Percentiles rank a stretch among this genome's conserved stretches.
Evolutionary conservation across 2,888 invertebrate species (phyloP).

Genomic region (Nephrotoma appendiculata): DNA sequence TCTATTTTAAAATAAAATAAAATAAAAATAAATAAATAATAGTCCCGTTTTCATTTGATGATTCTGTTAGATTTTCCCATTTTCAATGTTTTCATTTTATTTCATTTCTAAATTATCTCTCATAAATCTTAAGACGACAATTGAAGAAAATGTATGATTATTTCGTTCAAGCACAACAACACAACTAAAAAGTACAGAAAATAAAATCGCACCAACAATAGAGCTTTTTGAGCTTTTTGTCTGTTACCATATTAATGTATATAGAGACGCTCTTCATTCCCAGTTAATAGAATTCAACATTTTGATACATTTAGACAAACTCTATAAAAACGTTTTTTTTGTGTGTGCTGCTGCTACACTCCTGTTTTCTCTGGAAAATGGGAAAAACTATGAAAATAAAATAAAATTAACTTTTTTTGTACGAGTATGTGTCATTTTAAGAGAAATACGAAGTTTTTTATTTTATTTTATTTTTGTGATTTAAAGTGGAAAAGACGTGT

Average conservation of each 20-base stretch:
- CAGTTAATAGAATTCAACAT: neutral
- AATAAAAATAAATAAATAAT: neutral
- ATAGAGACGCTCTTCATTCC: neutral
- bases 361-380: neutral
- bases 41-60: neutral
- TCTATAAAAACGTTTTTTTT: neutral
- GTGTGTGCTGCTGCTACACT: neutral
- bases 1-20: neutral
- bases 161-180: neutral
- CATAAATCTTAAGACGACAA: neutral
- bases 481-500: neutral
- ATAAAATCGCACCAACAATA: neutral
- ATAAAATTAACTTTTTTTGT: neutral
- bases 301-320: neutral
- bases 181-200: neutral
- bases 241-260: neutral
- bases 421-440: neutral
- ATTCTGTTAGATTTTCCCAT: neutral
- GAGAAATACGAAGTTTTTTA: neutral
- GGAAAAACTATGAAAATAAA: neutral
- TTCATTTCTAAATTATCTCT: neutral
- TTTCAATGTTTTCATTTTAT: neutral
- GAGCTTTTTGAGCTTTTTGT: neutral
- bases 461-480: neutral
- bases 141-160: neutral